Percentiles rank a stretch among this genome's conserved stretches.
phyloP scores from a whole-genome alignment of 1,140 invertebrate genomes.

The Diabrotica virgifera region DNA sequence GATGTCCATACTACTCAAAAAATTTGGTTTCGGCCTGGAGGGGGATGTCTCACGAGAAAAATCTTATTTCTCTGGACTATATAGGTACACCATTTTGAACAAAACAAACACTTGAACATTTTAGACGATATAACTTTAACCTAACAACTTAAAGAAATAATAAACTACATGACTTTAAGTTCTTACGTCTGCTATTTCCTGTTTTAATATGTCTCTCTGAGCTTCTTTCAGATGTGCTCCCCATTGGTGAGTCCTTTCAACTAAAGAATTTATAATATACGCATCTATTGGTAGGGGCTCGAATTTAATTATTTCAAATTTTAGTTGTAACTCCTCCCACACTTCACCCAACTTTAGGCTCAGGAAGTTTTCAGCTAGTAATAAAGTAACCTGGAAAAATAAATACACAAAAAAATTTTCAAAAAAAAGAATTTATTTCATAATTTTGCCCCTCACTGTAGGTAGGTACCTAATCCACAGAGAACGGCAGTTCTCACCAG shows the following conservation, averaged over 20 bases:
- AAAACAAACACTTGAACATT: no score
- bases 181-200: slow-evolving; percentile 24
- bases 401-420: not conserved
- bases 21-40: no score
- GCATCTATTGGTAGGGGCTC: slow-evolving; percentile 29
- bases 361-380: slow-evolving; percentile 38
- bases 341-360: slow-evolving; percentile 38
- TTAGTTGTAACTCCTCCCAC: slow-evolving; percentile 36
- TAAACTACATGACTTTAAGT: no score
- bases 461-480: no score
- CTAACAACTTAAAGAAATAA: not conserved
- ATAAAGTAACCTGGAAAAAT: slow-evolving; percentile 32
- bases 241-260: slow-evolving; percentile 31
- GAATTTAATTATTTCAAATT: slow-evolving; percentile 30
- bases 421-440: not conserved
- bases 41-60: no score
- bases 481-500: no score
- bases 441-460: no score
- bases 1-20: no score
- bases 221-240: slow-evolving; percentile 24
- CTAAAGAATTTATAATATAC: slow-evolving; percentile 23
- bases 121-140: no score
- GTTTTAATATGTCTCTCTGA: slow-evolving; percentile 27
- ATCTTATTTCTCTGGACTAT: no score
- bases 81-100: no score